phyloP scores from a whole-genome alignment of 2,888 invertebrate species.

The Stomorhina lunata region DNA sequence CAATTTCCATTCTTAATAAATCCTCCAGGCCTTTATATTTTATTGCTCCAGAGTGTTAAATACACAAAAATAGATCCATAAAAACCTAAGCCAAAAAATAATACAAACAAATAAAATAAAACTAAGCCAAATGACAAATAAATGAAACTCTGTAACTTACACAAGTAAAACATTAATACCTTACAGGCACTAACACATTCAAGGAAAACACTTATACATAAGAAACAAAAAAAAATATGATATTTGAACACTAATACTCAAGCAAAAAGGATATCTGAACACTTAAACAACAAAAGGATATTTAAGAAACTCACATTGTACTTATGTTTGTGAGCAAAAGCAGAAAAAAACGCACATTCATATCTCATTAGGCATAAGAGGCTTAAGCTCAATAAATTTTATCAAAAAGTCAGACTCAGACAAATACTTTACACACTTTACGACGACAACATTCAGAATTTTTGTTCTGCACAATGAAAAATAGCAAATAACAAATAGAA shows the following conservation, averaged over 20 bases:
- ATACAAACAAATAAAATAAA: conserved; percentile 49
- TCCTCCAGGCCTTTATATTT: neutral
- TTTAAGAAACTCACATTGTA: neutral
- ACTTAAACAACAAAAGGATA: neutral
- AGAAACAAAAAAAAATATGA: too few relatives aligned
- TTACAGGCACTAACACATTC: neutral
- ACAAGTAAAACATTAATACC: conserved; percentile 18
- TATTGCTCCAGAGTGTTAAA: neutral
- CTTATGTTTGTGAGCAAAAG: neutral
- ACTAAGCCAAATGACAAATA: conserved; percentile 54
- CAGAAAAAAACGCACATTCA: conserved; percentile 60
- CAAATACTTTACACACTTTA: conserved; percentile 48
- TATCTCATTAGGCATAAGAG: conserved; percentile 67
- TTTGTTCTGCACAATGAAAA: conserved; percentile 32
- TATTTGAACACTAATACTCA: neutral
- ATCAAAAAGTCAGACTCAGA: conserved; percentile 62
- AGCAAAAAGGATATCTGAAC: neutral
- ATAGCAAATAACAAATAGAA: conserved; percentile 54
- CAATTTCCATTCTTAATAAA: too few relatives aligned
- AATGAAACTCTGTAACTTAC: neutral
- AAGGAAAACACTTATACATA: neutral
- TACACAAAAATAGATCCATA: neutral
- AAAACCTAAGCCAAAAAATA: conserved; percentile 37
- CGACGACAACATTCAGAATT: conserved; percentile 15
- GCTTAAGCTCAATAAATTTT: conserved; percentile 65